Conservation (phyloP, 2,797 vertebrate genomes). For the Geotrypetes seraphini region DNA sequence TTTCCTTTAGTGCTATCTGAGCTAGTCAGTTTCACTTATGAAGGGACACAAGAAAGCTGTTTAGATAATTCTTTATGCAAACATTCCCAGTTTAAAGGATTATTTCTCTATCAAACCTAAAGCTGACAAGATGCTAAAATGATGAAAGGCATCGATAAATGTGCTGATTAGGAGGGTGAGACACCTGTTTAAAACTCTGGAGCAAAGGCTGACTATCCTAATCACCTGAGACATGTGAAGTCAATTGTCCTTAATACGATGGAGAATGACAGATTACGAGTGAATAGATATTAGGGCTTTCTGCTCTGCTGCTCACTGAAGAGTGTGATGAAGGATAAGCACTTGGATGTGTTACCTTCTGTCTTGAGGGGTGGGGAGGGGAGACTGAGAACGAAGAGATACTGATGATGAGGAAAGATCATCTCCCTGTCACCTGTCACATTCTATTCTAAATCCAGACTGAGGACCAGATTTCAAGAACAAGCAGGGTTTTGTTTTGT, state of each 20-base stretch:
- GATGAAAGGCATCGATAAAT: constrained; percentile 53
- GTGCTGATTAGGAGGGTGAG: constrained; percentile 47
- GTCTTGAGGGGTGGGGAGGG: constrained; percentile 34
- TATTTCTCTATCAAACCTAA: constrained; percentile 14
- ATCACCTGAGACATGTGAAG: constrained; percentile 87
- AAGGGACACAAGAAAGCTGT: constrained; percentile 9
- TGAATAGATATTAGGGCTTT: constrained; percentile 81
- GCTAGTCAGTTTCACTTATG: no score
- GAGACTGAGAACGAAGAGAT: constrained; percentile 44
- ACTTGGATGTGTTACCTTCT: constrained; percentile 64
- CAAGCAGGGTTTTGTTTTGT: constrained; percentile 27
- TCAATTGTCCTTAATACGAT: constrained; percentile 82
- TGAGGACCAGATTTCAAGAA: constrained; percentile 17
- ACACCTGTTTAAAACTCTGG: constrained; percentile 44
- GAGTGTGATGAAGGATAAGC: constrained; percentile 62
- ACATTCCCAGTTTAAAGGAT: constrained; percentile 23
- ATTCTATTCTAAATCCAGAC: constrained; percentile 30
- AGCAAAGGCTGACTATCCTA: constrained; percentile 65
- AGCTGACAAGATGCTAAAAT: constrained; percentile 39
- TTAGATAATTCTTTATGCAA: constrained; percentile 15
- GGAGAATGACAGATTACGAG: constrained; percentile 79
- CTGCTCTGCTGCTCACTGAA: constrained; percentile 76
- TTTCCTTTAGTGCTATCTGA: no score
- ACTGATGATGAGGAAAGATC: constrained; percentile 36
- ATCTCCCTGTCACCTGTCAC: constrained; percentile 15